Conservation (phyloP, 1,140 invertebrate genomes). For the Heliothis subflexa region DNA sequence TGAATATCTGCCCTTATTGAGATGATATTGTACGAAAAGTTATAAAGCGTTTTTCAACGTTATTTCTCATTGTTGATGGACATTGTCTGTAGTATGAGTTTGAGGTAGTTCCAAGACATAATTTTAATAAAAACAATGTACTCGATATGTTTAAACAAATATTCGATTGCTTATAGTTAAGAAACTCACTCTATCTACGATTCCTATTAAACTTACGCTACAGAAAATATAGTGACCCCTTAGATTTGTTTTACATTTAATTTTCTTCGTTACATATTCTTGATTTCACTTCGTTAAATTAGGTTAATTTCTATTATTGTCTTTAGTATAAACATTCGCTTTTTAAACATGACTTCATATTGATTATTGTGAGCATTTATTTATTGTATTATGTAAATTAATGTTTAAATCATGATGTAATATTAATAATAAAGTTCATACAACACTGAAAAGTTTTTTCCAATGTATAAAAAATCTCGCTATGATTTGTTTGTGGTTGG, state of each 20-base stretch:
- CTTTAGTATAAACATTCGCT: constrained; percentile 67
- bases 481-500: too few species aligned
- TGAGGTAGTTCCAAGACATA: constrained; percentile 15
- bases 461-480: too few species aligned
- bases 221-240: neutral
- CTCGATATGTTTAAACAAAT: constrained; percentile 30
- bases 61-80: constrained; percentile 27
- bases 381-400: constrained; percentile 78
- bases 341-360: constrained; percentile 70
- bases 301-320: constrained; percentile 60
- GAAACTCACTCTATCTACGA: constrained; percentile 16
- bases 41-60: neutral
- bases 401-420: constrained; percentile 82
- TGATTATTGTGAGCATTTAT: constrained; percentile 79
- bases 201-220: neutral
- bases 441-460: constrained; percentile 43
- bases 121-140: constrained; percentile 23
- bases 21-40: constrained; percentile 11
- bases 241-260: constrained; percentile 22
- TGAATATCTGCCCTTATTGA: neutral
- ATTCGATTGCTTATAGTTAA: constrained; percentile 27
- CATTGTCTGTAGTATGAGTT: constrained; percentile 34
- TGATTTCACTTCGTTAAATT: constrained; percentile 48
- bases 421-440: constrained; percentile 80
- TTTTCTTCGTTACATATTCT: constrained; percentile 35